Evolutionary conservation across 1,140 invertebrate genomes (phyloP), one percentile per base, ranked within the genome.

Genomic region (Drosophila equinoxialis): DNA sequence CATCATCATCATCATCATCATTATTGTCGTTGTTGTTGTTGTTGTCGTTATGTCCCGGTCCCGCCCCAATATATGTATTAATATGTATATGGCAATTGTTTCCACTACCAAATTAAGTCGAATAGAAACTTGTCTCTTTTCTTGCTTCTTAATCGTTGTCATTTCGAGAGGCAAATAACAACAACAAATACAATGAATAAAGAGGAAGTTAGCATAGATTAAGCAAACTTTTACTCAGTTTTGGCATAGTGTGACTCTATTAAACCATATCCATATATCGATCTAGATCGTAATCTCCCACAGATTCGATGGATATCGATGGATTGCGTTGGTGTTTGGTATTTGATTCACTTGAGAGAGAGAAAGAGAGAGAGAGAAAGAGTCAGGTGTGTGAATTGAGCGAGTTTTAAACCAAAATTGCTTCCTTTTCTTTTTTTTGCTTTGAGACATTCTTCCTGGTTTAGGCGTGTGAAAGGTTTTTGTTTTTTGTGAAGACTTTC

Each of bases 31-130:
- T 37, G 35, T 48, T 35, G 61, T 69, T 54, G 79, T 68, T 61
- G 67, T 51, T 17, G 39, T 66, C 42, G 66, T 39, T 71, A 45
- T 58, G 82, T 74, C 70, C 61, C 70, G 62, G 78, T 68, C 68
- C 71, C 74, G 80, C 65, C 79, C 80, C 75, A 64, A 87, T 85
- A 83, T 79, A 79, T 85, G 71, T 85, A 83, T 79, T 11, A 13
- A 13, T 39, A 13, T 39, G 75, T 76, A 79, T 85, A 78, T 77
- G 78, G 76, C 83, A 87, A 85, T 85, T 85, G 83, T 74, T 78
- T 85, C 70, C 80, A 82, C 71, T 85, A 87, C 85, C 79, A 85
- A 87, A 87, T 85, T 85, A 64, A 87, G 82, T 55, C 82, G 80
- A 87, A 86, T 17, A 48, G 17, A 30, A 59, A 59, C 57, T 33